Evolutionary conservation across 2,888 invertebrate species (phyloP).

Genomic region (Campopleginae sp.): DNA sequence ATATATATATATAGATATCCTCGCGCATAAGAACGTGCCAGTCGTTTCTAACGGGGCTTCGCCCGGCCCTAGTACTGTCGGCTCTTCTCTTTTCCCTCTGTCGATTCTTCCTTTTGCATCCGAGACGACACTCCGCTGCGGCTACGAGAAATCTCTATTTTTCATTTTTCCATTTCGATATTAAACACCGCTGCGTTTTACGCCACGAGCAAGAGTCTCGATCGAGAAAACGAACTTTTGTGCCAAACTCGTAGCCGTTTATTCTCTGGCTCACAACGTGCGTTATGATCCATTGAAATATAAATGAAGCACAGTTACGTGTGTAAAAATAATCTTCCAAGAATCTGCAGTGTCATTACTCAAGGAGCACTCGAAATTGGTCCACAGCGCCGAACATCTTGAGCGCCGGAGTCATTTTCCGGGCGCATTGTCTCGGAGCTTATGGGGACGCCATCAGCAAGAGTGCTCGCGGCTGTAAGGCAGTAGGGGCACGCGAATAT

Average conservation of each 20-base stretch:
- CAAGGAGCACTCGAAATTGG: conserved; percentile 17
- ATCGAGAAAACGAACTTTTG: conserved; percentile 18
- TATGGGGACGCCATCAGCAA: conserved; percentile 29
- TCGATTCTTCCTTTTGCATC: conserved; percentile 33
- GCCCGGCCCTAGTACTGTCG: conserved; percentile 56
- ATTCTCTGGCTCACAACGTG: neutral
- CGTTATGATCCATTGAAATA: conserved; percentile 17
- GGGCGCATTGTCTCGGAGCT: conserved; percentile 5
- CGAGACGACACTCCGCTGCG: conserved; percentile 28
- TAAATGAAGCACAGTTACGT: conserved; percentile 8
- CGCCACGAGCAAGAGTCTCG: neutral
- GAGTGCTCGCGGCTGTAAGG: conserved; percentile 4
- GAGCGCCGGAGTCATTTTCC: neutral
- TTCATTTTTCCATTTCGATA: conserved; percentile 45
- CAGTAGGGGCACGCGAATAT: conserved; percentile 35
- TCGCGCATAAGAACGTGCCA: conserved; percentile 79
- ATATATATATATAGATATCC: conserved; percentile 35
- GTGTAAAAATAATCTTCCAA: neutral
- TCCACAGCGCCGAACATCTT: neutral
- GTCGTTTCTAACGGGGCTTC: conserved; percentile 80
- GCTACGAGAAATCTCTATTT: conserved; percentile 22
- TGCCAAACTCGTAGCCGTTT: neutral
- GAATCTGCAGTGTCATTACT: conserved; percentile 13
- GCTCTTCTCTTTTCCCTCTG: conserved; percentile 33
- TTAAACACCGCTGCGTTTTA: conserved; percentile 21